Conservation (phyloP, 92 coral and sea anemone genomes). For the Meandrina meandrites region DNA sequence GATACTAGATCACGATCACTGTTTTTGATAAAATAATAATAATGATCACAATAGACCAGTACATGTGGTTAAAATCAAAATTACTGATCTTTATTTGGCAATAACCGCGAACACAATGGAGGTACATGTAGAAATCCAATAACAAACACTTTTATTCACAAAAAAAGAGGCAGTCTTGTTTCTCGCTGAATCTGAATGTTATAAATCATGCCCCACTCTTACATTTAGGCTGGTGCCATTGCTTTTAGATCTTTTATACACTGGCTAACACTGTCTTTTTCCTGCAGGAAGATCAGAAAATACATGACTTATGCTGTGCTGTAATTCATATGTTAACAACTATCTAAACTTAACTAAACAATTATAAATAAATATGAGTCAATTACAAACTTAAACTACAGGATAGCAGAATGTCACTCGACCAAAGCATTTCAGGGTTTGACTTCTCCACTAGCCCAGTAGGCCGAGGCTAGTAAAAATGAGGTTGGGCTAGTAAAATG, state of each 20-base stretch:
- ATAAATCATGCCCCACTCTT: background rate
- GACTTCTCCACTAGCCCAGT: no score
- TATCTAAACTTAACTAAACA: no score
- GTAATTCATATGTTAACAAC: no score
- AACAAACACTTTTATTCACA: constrained; percentile 34
- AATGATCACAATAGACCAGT: background rate
- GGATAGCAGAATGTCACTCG: no score
- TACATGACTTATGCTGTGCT: no score
- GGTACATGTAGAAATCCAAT: background rate
- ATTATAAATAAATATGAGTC: no score
- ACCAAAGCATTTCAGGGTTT: no score
- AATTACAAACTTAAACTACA: background rate
- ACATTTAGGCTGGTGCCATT: constrained; percentile 64
- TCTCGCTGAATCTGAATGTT: background rate
- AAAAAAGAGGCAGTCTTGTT: background rate
- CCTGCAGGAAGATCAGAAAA: constrained; percentile 55
- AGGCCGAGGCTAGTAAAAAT: no score
- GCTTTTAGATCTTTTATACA: constrained; percentile 93
- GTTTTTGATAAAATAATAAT: background rate
- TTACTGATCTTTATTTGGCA: constrained; percentile 16
- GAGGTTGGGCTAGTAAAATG: no score
- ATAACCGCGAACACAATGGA: background rate
- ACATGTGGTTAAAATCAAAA: background rate
- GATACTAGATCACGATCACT: background rate
- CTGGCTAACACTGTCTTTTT: constrained; percentile 93